phyloP scores from a whole-genome alignment of 2,888 invertebrate species.

The Barypeithes pellucidus region DNA sequence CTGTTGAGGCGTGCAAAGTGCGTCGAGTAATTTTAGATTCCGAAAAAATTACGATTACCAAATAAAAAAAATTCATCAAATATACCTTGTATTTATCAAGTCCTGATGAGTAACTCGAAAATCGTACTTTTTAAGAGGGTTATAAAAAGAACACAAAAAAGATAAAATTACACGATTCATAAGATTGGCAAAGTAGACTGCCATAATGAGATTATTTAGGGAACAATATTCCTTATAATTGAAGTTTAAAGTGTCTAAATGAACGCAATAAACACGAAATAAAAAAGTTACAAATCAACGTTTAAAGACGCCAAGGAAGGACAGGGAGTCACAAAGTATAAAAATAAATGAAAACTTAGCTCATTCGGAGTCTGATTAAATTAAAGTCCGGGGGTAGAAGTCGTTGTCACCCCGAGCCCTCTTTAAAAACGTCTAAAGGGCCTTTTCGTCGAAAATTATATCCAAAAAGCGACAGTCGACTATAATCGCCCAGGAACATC shows the following conservation, averaged over 20 bases:
- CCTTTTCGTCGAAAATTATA: slow-evolving; percentile 61
- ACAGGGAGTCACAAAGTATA: slow-evolving; percentile 64
- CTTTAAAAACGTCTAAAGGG: slow-evolving; percentile 62
- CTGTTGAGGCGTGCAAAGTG: no score
- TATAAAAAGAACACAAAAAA: slow-evolving; percentile 47
- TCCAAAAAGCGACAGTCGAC: slow-evolving; percentile 55
- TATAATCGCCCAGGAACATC: slow-evolving; percentile 57
- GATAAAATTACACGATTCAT: slow-evolving; percentile 54
- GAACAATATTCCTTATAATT: slow-evolving; percentile 60
- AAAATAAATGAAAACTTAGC: slow-evolving; percentile 67
- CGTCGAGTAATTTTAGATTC: no score
- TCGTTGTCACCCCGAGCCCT: slow-evolving; percentile 61
- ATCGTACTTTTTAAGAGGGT: slow-evolving; percentile 37
- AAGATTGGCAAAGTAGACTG: slow-evolving; percentile 46
- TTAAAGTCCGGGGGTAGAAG: slow-evolving; percentile 60
- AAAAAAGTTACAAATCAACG: slow-evolving; percentile 60
- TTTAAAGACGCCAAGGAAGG: slow-evolving; percentile 59
- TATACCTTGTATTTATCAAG: slow-evolving; percentile 29
- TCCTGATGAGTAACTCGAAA: slow-evolving; percentile 25
- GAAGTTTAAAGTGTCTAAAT: slow-evolving; percentile 61
- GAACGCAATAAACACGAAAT: slow-evolving; percentile 60
- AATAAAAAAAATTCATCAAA: no score
- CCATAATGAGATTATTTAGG: slow-evolving; percentile 59
- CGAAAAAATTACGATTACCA: no score
- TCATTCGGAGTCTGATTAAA: slow-evolving; percentile 66